phyloP scores from a whole-genome alignment of 2,113 vertebrate genomes.

The Lophura nycthemera region DNA sequence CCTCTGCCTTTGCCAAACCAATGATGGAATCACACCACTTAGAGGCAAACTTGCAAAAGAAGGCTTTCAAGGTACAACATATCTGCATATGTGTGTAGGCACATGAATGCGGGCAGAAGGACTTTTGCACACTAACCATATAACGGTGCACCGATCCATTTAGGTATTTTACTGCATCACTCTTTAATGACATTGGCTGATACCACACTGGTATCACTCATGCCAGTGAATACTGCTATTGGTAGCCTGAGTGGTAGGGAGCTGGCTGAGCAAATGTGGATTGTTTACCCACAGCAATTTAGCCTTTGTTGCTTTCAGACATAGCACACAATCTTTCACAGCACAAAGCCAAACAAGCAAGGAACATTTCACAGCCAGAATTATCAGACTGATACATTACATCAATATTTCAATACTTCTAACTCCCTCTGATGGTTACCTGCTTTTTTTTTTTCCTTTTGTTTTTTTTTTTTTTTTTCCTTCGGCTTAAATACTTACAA shows the following conservation, averaged over 20 bases:
- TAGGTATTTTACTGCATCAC: neutral
- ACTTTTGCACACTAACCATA: neutral
- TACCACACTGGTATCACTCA: neutral
- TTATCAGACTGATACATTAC: neutral
- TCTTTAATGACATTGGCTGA: neutral
- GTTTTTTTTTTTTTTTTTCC: neutral
- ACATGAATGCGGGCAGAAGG: neutral
- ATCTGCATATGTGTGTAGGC: neutral
- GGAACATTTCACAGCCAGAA: rapidly evolving
- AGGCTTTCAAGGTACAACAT: neutral
- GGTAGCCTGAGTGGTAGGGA: neutral
- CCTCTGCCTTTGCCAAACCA: neutral
- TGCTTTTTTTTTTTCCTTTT: neutral
- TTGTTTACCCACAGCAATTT: neutral
- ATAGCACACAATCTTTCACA: neutral
- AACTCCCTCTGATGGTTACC: neutral
- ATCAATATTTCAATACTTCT: neutral
- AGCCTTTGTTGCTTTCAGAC: neutral
- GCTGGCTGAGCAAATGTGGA: neutral
- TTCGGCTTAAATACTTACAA: neutral
- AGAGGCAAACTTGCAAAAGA: neutral
- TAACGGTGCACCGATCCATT: rapidly evolving
- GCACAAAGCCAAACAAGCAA: neutral
- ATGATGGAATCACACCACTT: rapidly evolving
- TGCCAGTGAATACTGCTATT: neutral